A percentile compares a stretch with the other conserved stretches of the same genome.
Evolutionary conservation across 2,113 vertebrate species (phyloP).

Genomic region (Pituophis catenifer): DNA sequence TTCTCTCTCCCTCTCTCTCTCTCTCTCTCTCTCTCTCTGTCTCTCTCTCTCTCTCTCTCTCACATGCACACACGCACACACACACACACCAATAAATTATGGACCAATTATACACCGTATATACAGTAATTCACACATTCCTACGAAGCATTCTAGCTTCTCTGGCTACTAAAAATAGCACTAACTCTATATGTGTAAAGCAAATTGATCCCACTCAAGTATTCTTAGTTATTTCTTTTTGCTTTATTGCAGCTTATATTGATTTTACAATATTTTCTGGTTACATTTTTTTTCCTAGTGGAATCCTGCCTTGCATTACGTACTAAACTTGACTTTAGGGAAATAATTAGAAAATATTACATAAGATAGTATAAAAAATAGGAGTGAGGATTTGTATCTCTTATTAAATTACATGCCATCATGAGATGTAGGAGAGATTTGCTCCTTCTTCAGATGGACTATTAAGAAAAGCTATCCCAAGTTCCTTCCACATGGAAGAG

Average conservation of each 20-base stretch:
- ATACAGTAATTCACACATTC: slow-evolving; percentile 12
- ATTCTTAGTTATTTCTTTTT: not conserved
- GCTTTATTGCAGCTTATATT: not conserved
- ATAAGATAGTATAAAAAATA: not conserved
- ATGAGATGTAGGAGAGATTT: not conserved
- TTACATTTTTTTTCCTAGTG: not conserved
- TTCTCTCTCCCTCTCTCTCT: not conserved
- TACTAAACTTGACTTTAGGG: not conserved
- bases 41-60: no score
- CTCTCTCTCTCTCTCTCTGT: no score
- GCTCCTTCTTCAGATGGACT: not conserved
- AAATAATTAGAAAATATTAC: not conserved
- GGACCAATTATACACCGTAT: not conserved
- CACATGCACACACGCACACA: no score
- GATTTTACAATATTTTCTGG: accelerated
- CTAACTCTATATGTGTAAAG: not conserved
- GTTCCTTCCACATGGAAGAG: not conserved
- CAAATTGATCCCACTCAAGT: not conserved
- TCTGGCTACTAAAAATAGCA: not conserved
- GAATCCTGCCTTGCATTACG: not conserved
- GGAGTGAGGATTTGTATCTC: not conserved
- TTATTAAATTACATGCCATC: not conserved
- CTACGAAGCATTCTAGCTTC: not conserved
- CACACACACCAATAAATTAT: not conserved
- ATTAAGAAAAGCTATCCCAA: not conserved